Evolutionary conservation across 2,888 invertebrate species (phyloP).

Genomic region (Hyposoter dolosus): DNA sequence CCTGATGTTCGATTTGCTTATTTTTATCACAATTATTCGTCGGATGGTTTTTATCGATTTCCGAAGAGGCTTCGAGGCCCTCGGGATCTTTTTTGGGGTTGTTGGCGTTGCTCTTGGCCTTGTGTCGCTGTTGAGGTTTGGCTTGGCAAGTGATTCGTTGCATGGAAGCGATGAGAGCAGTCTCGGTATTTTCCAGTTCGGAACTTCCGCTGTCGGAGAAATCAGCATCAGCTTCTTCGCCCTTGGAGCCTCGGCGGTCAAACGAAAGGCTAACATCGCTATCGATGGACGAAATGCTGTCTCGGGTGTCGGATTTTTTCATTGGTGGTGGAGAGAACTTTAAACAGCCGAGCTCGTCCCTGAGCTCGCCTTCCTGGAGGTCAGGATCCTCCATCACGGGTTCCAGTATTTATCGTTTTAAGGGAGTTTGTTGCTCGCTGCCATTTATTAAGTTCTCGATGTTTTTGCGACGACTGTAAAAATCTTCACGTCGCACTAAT

Average conservation of each 20-base stretch:
- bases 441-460: conserved; percentile 20
- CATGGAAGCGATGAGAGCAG: conserved; percentile 44
- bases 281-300: conserved; percentile 88
- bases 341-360: conserved; percentile 81
- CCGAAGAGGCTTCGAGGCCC: neutral
- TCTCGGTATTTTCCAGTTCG: conserved; percentile 86
- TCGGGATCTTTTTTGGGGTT: conserved; percentile 17
- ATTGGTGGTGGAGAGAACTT: conserved; percentile 84
- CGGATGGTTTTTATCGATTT: neutral
- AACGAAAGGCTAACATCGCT: conserved; percentile 87
- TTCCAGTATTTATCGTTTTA: conserved; percentile 3
- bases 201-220: conserved; percentile 89
- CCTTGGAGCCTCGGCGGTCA: conserved; percentile 85
- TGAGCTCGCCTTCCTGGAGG: conserved; percentile 79
- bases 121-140: conserved; percentile 52
- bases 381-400: conserved; percentile 79
- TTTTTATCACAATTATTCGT: conserved; percentile 6
- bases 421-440: conserved; percentile 17
- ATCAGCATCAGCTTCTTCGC: conserved; percentile 88
- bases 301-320: conserved; percentile 87
- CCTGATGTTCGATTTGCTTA: neutral
- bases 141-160: conserved; percentile 45
- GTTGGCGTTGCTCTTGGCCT: conserved; percentile 25
- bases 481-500: conserved; percentile 6
- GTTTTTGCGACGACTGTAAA: neutral